A percentile compares a stretch with the other conserved stretches of the same genome.
phyloP scores from a whole-genome alignment of 1,140 invertebrate genomes.

The Sitophilus oryzae region DNA sequence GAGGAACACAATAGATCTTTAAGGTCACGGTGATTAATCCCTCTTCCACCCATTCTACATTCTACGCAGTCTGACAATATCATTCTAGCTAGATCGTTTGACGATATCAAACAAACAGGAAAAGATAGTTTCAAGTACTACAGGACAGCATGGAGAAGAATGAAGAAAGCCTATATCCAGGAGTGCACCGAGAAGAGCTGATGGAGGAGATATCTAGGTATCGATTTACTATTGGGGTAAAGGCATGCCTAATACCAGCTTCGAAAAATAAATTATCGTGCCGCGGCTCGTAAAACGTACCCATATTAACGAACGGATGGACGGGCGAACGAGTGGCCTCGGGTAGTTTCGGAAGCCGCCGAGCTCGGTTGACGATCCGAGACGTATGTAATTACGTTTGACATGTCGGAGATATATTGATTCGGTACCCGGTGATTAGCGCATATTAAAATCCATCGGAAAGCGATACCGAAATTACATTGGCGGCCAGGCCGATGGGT shows the following conservation, averaged over 20 bases:
- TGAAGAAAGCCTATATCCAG: no score
- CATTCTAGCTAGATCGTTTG: no score
- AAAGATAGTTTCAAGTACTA: no score
- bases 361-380: slow-evolving; percentile 26
- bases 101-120: no score
- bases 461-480: slow-evolving; percentile 32
- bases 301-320: not conserved
- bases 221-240: no score
- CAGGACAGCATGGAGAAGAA: no score
- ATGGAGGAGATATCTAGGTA: no score
- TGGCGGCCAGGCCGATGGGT: slow-evolving; percentile 9
- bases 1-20: no score
- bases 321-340: slow-evolving; percentile 13
- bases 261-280: not conserved
- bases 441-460: slow-evolving; percentile 30
- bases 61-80: no score
- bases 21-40: no score
- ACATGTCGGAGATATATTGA: slow-evolving; percentile 35
- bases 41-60: no score
- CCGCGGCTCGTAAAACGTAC: not conserved
- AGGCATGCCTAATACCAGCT: not conserved
- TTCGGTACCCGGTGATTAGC: slow-evolving; percentile 29
- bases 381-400: slow-evolving; percentile 31
- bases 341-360: slow-evolving; percentile 29
- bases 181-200: no score